Conservation (phyloP, 2,797 vertebrate genomes). For the Enteromius paludinosus region DNA sequence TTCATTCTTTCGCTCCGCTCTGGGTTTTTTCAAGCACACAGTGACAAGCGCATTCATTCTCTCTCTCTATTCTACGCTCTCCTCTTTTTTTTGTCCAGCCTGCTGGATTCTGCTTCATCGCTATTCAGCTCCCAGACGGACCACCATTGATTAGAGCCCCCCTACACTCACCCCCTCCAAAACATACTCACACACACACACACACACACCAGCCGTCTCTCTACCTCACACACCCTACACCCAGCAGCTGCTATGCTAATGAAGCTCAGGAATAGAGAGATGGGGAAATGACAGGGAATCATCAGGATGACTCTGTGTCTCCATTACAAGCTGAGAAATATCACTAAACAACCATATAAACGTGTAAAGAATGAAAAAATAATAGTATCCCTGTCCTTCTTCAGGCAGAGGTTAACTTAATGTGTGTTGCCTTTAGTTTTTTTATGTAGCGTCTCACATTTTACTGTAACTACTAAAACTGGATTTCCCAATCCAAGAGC, state of each 20-base stretch:
- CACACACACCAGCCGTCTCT: slow-evolving; percentile 70
- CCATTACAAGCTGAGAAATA: slow-evolving; percentile 74
- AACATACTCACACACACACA: slow-evolving; percentile 45
- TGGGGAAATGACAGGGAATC: slow-evolving; percentile 63
- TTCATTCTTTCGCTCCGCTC: slow-evolving; percentile 82
- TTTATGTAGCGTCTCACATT: not conserved
- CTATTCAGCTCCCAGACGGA: slow-evolving; percentile 85
- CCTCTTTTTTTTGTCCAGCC: slow-evolving; percentile 74
- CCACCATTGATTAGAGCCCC: slow-evolving; percentile 80
- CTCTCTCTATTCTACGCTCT: slow-evolving; percentile 64
- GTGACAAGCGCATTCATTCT: slow-evolving; percentile 82
- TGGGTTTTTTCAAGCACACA: slow-evolving; percentile 76
- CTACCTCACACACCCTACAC: slow-evolving; percentile 73
- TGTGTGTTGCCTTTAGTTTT: not conserved
- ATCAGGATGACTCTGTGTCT: slow-evolving; percentile 78
- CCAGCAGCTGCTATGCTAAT: slow-evolving; percentile 99
- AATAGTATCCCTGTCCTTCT: not conserved
- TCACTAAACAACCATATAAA: not conserved
- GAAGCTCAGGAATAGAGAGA: slow-evolving; percentile 73
- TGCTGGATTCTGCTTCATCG: slow-evolving; percentile 72
- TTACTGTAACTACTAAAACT: not conserved
- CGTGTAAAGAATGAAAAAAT: not conserved
- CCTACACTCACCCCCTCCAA: slow-evolving; percentile 42
- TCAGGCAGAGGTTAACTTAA: not conserved
- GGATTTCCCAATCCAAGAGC: slow-evolving; percentile 1